phyloP scores from a whole-genome alignment of 2,113 vertebrate species.

The Oxyura jamaicensis region DNA sequence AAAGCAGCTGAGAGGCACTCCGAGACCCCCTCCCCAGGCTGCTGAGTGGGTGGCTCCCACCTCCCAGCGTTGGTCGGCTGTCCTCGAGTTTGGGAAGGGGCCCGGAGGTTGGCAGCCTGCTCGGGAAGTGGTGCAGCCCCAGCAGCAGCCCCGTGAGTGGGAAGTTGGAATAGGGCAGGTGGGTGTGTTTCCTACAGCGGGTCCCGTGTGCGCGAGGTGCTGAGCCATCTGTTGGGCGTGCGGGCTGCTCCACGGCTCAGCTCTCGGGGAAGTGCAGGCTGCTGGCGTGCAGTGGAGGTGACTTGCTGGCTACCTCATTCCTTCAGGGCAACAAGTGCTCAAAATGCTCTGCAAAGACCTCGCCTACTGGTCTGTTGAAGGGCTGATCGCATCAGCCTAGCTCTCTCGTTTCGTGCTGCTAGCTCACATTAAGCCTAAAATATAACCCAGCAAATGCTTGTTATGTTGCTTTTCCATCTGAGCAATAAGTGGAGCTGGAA shows the following conservation, averaged over 20 bases:
- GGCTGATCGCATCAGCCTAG: background rate
- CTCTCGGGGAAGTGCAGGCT: background rate
- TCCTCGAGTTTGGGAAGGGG: background rate
- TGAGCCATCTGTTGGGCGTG: background rate
- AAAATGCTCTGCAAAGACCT: background rate
- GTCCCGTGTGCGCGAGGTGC: background rate
- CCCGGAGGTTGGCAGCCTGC: too few relatives aligned
- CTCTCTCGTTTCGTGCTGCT: background rate
- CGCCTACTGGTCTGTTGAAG: background rate
- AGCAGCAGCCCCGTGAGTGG: background rate
- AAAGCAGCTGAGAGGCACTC: slow-evolving; percentile 61
- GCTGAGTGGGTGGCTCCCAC: slow-evolving; percentile 20
- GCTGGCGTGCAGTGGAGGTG: background rate
- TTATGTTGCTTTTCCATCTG: background rate
- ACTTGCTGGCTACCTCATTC: background rate
- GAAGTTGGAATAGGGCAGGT: background rate
- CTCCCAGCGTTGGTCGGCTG: background rate
- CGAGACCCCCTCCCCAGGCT: background rate
- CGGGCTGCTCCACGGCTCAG: background rate
- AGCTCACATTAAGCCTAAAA: background rate
- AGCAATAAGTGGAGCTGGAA: background rate
- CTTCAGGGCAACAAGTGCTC: background rate
- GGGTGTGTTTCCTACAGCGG: background rate
- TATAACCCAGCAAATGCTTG: background rate
- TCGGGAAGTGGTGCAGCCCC: background rate